Base-by-base conservation (phyloP, 2,797 vertebrate species). In the Crocidura indochinensis region DNA sequence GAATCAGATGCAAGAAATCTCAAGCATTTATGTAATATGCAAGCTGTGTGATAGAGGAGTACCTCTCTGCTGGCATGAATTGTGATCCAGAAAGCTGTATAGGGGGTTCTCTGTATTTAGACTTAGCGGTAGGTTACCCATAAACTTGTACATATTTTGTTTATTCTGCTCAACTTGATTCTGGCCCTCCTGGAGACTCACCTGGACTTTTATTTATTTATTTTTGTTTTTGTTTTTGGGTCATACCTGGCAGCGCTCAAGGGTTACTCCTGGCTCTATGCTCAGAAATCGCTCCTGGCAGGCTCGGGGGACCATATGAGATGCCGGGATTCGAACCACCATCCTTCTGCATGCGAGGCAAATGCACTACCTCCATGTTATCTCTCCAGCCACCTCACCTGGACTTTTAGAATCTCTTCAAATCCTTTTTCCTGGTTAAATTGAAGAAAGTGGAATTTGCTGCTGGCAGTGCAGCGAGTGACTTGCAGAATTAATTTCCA, bases 381-480 rank as follows among this genome's bases (percentile, higher is more conserved):
- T n/a, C n/a, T n/a, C n/a, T n/a, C n/a, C n/a, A n/a, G n/a, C n/a
- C n/a, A n/a, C n/a, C 77, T 68, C 3, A 27, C 71, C 26, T 73
- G 26, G 31, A 74, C 47, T 73, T 72, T 24, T 26, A 47, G 62
- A 26, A 68, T 26, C 10, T 78, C 68, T 56, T 62, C 53, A 72
- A 73, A 85, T 56, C 14, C 72, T 4, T 67, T 56, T 87, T 60
- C 60, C 88, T 74, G 47, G 38, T 68, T 78, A 68, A 71, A 84
- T 24, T 47, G 44, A 26, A 49, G 14, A 56, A 26, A n/a, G 22
- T 31, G 60, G 69, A 4, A 38, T 84, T 31, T 87, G 31, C 44
- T 73, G 44, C 51, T 84, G 22, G 31, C n/a, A n/a, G 60, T 12
- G 72, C 73, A 49, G 38, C 38, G 38, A 65, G 3, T 46, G 29